These are phyloP conservation scores for Tupaia chinensis DNA, from an alignment of 2,113 vertebrate genomes.

Conservation along the genomic window DNA sequence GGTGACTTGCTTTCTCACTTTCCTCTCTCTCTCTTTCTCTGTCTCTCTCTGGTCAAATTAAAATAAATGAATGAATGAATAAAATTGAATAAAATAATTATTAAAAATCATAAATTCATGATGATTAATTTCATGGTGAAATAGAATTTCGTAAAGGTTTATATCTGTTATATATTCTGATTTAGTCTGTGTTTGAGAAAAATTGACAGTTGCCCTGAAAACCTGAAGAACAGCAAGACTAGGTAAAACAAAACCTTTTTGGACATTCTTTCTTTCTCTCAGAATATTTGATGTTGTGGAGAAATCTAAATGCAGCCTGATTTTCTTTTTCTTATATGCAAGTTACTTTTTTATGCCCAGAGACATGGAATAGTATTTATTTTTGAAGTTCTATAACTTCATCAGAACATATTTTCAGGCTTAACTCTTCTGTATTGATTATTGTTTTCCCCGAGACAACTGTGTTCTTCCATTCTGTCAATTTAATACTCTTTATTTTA, in stretches of 20 bases:
- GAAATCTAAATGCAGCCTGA: not conserved
- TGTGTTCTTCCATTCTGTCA: not conserved
- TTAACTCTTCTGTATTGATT: not conserved
- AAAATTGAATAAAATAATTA: no score
- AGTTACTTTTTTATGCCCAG: not conserved
- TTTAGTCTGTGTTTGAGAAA: not conserved
- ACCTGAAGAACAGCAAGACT: not conserved
- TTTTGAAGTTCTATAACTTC: not conserved
- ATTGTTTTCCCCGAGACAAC: not conserved
- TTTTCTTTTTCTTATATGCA: not conserved
- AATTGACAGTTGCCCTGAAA: not conserved
- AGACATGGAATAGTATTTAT: not conserved
- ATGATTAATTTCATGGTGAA: not conserved
- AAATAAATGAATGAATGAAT: no score
- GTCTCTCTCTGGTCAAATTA: no score
- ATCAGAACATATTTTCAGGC: not conserved
- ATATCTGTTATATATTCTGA: not conserved
- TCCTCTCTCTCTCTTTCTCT: no score
- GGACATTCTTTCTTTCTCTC: not conserved
- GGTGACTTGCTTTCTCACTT: no score
- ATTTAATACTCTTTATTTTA: slow-evolving; percentile 7
- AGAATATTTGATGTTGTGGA: not conserved
- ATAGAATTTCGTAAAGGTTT: not conserved
- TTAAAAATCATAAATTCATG: no score
- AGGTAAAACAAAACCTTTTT: not conserved